Conservation (phyloP, 23 tunicate genomes). For the Phallusia fumigata region DNA sequence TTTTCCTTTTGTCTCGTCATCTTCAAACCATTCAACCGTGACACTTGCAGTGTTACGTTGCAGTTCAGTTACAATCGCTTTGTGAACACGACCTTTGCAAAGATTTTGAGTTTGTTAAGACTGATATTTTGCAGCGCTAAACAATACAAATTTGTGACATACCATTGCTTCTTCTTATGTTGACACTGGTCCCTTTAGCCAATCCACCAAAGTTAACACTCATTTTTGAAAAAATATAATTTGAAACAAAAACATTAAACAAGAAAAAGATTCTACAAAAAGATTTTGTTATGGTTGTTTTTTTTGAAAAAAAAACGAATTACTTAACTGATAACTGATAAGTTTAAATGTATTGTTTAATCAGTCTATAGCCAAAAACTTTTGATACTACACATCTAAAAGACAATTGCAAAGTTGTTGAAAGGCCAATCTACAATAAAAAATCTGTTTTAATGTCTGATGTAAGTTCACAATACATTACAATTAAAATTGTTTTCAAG, state of each 20-base stretch:
- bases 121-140: background rate
- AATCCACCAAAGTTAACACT: conserved; percentile 69
- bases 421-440: too few relatives aligned
- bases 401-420: too few relatives aligned
- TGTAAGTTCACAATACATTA: too few relatives aligned
- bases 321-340: too few relatives aligned
- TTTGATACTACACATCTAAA: too few relatives aligned
- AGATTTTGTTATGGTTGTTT: too few relatives aligned
- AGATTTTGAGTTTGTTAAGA: background rate
- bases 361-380: too few relatives aligned
- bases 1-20: conserved; percentile 96
- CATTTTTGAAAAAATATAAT: conserved; percentile 15
- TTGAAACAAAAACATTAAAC: background rate
- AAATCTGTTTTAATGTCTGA: too few relatives aligned
- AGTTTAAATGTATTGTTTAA: too few relatives aligned
- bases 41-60: conserved; percentile 61
- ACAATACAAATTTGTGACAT: background rate
- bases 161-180: conserved; percentile 95
- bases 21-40: conserved; percentile 97
- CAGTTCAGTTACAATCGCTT: conserved; percentile 75
- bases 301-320: too few relatives aligned
- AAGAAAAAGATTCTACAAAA: background rate
- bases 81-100: conserved; percentile 80
- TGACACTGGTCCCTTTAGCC: conserved; percentile 75
- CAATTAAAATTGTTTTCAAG: too few relatives aligned